Conservation (phyloP, 2,797 vertebrate genomes). For the Oreochromis mossambicus region DNA sequence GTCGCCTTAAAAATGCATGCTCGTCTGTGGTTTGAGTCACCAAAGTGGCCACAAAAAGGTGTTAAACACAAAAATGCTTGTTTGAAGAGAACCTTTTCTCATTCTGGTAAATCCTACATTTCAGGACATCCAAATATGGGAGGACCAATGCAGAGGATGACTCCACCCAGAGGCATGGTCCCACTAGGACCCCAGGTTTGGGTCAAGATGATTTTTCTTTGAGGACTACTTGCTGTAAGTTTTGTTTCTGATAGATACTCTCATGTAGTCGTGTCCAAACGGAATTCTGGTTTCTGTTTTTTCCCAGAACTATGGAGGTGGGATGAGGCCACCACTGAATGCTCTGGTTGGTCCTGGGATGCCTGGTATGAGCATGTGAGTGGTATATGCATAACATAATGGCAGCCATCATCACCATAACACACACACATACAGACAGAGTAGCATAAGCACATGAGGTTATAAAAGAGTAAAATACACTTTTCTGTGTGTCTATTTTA, state of each 20-base stretch:
- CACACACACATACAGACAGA: not conserved
- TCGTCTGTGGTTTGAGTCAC: not conserved
- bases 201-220: not conserved
- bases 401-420: not conserved
- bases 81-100: not conserved
- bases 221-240: not conserved
- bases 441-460: not conserved
- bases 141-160: conserved; percentile 98
- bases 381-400: conserved; percentile 3
- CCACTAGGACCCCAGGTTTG: conserved; percentile 92
- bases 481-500: not conserved
- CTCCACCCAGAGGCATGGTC: conserved; percentile 95
- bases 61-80: not conserved
- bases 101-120: conserved; percentile 8
- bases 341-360: conserved; percentile 95
- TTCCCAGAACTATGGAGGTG: conserved; percentile 91
- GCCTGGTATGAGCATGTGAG: conserved; percentile 98
- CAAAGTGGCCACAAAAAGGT: not conserved
- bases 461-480: not conserved
- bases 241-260: not conserved
- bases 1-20: not conserved
- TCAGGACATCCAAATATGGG: conserved; percentile 96
- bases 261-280: not conserved
- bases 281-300: conserved; percentile 48
- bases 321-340: conserved; percentile 97